Conservation (phyloP, 2,797 vertebrate species). For the Hapalemur alaotrensis region DNA sequence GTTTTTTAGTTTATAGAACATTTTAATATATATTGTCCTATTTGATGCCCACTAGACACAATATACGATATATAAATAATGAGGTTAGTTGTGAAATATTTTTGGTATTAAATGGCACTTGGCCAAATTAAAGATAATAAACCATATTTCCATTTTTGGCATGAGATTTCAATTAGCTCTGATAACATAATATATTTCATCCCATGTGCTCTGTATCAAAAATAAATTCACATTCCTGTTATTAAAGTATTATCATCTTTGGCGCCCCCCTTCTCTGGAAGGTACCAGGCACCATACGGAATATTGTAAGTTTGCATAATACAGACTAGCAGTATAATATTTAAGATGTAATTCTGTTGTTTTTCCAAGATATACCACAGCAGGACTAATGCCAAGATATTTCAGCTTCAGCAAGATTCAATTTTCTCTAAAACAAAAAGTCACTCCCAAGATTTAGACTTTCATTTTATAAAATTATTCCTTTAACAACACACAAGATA, state of each 20-base stretch:
- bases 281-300: neutral
- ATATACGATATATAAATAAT: neutral
- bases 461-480: conserved; percentile 39
- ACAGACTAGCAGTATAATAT: neutral
- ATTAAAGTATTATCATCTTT: conserved; percentile 45
- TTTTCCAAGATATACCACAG: conserved; percentile 2
- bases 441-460: conserved; percentile 33
- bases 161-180: conserved; percentile 56
- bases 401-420: conserved; percentile 15
- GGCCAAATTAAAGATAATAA: conserved; percentile 57
- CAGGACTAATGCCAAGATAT: neutral
- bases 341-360: conserved; percentile 45
- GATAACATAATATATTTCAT: conserved; percentile 44
- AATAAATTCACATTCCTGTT: conserved; percentile 36
- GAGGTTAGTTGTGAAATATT: conserved; percentile 18
- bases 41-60: neutral
- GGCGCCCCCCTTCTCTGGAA: neutral
- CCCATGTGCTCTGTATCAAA: conserved; percentile 22
- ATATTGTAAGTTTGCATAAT: conserved; percentile 26
- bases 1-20: neutral
- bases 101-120: neutral
- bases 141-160: conserved; percentile 41
- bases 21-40: neutral
- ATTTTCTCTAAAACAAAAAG: conserved; percentile 55
- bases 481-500: neutral